These are phyloP conservation scores for Streptopelia turtur DNA, from an alignment of 2,797 vertebrate genomes.

Conservation along the genomic window DNA sequence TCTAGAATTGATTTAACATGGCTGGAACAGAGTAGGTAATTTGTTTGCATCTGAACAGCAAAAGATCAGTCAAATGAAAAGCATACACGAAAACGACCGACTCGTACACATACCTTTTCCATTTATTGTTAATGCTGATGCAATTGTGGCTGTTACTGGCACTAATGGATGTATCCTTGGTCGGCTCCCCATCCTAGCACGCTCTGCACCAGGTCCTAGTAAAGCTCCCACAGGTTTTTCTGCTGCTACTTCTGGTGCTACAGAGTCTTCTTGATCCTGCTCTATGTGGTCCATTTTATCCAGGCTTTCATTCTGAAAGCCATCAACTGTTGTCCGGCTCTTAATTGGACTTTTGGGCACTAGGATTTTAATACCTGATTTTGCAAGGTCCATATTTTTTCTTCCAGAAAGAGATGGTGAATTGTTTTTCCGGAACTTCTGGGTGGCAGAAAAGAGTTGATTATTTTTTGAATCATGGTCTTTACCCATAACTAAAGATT, in stretches of 20 bases:
- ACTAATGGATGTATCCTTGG: slow-evolving; percentile 85
- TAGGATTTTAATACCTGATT: slow-evolving; percentile 95
- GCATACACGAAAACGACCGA: background rate
- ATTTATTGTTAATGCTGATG: slow-evolving; percentile 84
- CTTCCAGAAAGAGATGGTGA: slow-evolving; percentile 79
- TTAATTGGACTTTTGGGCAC: slow-evolving; percentile 97
- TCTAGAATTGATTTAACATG: background rate
- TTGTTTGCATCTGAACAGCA: background rate
- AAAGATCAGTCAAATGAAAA: background rate
- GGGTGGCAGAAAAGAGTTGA: slow-evolving; percentile 76
- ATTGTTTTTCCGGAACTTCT: slow-evolving; percentile 82
- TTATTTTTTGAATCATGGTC: slow-evolving; percentile 75
- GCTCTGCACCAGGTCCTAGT: slow-evolving; percentile 89
- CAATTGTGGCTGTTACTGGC: slow-evolving; percentile 84
- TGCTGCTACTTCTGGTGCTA: slow-evolving; percentile 90
- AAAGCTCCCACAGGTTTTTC: slow-evolving; percentile 87
- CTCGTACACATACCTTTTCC: slow-evolving; percentile 83
- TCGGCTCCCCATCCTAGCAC: slow-evolving; percentile 94
- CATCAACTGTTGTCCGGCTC: slow-evolving; percentile 85
- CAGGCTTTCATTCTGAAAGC: slow-evolving; percentile 88
- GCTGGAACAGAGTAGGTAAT: background rate
- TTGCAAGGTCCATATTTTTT: slow-evolving; percentile 91
- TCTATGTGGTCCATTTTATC: slow-evolving; percentile 88
- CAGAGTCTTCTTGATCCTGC: slow-evolving; percentile 88
- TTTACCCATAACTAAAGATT: slow-evolving; percentile 75